A percentile compares a stretch with the other conserved stretches of the same genome.
These are phyloP conservation scores for Myopa tessellatipennis DNA, from an alignment of 2,888 invertebrate species.

Conservation along the genomic window DNA sequence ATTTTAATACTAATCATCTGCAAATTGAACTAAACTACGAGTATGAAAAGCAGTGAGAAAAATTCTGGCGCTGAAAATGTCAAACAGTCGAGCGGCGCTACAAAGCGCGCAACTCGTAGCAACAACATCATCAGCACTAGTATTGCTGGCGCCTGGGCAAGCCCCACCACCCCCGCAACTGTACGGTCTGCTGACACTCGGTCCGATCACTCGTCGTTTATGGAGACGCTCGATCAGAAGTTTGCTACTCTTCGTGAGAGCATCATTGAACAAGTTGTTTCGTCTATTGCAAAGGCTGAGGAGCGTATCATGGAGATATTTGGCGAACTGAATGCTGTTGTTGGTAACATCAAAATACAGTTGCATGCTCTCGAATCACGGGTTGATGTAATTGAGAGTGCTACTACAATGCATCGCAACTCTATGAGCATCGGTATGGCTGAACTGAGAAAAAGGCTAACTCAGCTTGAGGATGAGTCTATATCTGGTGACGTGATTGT, in stretches of 20 bases:
- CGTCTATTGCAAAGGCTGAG: background rate
- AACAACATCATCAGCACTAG: slow-evolving; percentile 9
- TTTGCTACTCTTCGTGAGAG: background rate
- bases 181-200: background rate
- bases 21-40: background rate
- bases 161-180: background rate
- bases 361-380: too few species aligned
- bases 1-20: background rate
- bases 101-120: background rate
- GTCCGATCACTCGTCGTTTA: background rate
- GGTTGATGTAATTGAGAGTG: too few species aligned
- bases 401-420: too few species aligned
- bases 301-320: background rate
- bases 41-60: background rate
- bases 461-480: background rate
- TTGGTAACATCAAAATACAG: background rate
- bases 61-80: background rate
- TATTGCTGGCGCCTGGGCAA: background rate
- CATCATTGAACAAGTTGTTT: background rate
- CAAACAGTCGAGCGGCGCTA: background rate
- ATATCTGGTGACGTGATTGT: too few species aligned
- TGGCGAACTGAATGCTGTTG: slow-evolving; percentile 2
- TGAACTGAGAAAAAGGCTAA: background rate
- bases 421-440: too few species aligned
- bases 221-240: background rate